Conservation (phyloP, 2,888 invertebrate species). For the Aporophyla lueneburgensis region DNA sequence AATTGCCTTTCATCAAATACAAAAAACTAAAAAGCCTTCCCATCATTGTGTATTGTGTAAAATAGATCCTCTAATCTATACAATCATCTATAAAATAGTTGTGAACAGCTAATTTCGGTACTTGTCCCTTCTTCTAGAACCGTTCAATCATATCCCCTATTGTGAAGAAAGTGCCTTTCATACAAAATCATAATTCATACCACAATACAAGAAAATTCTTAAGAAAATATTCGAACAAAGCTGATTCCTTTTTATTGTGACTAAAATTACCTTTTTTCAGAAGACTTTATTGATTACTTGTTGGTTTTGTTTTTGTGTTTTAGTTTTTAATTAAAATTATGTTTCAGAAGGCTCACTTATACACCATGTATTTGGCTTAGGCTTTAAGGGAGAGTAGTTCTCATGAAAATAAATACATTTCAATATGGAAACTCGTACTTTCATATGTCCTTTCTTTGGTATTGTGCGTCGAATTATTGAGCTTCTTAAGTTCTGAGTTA, state of each 20-base stretch:
- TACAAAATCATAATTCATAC: constrained; percentile 57
- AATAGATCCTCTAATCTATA: constrained; percentile 6
- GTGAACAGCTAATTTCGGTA: constrained; percentile 45
- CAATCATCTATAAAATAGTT: constrained; percentile 34
- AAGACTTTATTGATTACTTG: not conserved
- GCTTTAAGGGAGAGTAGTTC: too few species aligned
- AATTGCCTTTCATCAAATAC: not conserved
- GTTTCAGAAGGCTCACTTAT: too few species aligned
- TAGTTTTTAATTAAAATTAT: too few species aligned
- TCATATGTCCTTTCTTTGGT: too few species aligned
- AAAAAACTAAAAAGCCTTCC: not conserved
- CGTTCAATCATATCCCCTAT: constrained; percentile 55
- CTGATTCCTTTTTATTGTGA: constrained; percentile 45
- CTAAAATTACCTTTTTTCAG: constrained; percentile 32
- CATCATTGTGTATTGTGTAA: not conserved
- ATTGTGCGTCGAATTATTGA: too few species aligned
- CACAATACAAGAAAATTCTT: constrained; percentile 51
- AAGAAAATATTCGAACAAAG: constrained; percentile 47
- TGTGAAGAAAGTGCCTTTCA: constrained; percentile 55
- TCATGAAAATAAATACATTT: too few species aligned
- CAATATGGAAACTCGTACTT: too few species aligned
- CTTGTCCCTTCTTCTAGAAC: constrained; percentile 41
- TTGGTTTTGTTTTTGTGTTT: not conserved
- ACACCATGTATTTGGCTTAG: too few species aligned
- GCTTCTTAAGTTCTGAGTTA: too few species aligned